These are phyloP conservation scores for Ooceraea biroi DNA, from an alignment of 1,140 invertebrate species.

Conservation along the genomic window DNA sequence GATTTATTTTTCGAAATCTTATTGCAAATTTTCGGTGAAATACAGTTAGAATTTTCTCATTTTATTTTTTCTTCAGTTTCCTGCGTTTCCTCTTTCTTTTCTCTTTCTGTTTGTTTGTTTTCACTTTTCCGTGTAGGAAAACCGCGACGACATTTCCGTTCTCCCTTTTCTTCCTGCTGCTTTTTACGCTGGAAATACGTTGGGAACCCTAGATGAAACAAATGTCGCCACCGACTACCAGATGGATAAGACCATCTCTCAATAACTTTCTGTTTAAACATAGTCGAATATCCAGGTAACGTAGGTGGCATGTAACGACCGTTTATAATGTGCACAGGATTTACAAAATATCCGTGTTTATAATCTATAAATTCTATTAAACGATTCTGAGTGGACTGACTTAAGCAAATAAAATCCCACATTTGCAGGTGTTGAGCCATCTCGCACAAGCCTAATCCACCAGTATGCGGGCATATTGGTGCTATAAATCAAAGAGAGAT, in stretches of 20 bases:
- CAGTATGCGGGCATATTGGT: constrained; percentile 96
- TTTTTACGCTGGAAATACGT: too few species aligned
- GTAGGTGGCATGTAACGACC: constrained; percentile 87
- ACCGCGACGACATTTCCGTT: too few species aligned
- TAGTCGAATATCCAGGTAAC: constrained; percentile 92
- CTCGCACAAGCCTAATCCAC: constrained; percentile 96
- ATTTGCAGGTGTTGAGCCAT: constrained; percentile 97
- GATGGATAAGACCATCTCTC: constrained; percentile 91
- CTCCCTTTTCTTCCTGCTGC: too few species aligned
- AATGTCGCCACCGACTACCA: constrained; percentile 91
- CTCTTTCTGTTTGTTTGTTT: too few species aligned
- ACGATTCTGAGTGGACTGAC: constrained; percentile 89
- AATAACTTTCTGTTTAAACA: constrained; percentile 90
- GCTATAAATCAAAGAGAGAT: constrained; percentile 87
- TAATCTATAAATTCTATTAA: constrained; percentile 95
- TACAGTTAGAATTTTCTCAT: too few species aligned
- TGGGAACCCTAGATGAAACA: constrained; percentile 78
- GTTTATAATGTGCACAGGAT: constrained; percentile 90
- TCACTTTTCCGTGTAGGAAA: too few species aligned
- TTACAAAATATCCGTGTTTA: constrained; percentile 94
- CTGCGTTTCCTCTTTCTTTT: too few species aligned
- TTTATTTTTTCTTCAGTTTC: too few species aligned
- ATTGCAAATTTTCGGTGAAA: too few species aligned
- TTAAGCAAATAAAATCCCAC: constrained; percentile 93
- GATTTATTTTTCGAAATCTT: too few species aligned